Evolutionary conservation across 2,797 vertebrate genomes (phyloP), one percentile per base, ranked within the genome.

Genomic region (Echiichthys vipera): DNA sequence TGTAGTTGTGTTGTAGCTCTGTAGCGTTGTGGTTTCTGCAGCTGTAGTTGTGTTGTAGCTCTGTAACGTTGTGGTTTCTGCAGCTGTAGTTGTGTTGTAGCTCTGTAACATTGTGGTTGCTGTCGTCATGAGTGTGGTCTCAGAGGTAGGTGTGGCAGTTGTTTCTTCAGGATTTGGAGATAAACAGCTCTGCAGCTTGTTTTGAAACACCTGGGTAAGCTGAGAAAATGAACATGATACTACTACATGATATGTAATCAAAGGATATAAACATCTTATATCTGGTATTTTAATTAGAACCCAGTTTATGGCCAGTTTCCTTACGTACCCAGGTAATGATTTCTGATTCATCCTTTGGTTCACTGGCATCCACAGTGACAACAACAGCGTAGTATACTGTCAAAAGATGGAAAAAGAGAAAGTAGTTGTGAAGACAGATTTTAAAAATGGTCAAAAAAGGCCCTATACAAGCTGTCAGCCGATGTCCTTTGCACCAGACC

Each of bases 261-360:
- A 3, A 32, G 7, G 2, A 18, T 50, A 36, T 10, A 14, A 45
- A 34, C 17, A 17, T 45, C 12, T 53, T 39, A 27, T 15, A 53
- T 46, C 2, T 11, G 2, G 3, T 37, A 43, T 39, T 71, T 32
- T 29, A 49, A 71, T 15, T 22, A 12, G 5, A 5, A 45, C 27
- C 10, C 50, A 25, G 7, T 13, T 12, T 2, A 50, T 24, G 12
- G 57, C 7, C 14, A 39, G 36, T 39, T 61, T 65, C 1, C 5
- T 6, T 32, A 81, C 89, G 6, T 86, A 95, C 93, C 93, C 84
- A 90, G 43, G 2, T 15, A 4, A 0, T 15, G 47, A 94, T 75
- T 18, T 87, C 54, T 3, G 74, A 43, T 47, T 84, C 69, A 46
- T 70, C 65, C 43, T 32, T 78, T 4, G 25, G 5, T 40, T 51